Evolutionary conservation across 2,113 vertebrate genomes (phyloP), one percentile per base, ranked within the genome.

Genomic region (Calidris pugnax): DNA sequence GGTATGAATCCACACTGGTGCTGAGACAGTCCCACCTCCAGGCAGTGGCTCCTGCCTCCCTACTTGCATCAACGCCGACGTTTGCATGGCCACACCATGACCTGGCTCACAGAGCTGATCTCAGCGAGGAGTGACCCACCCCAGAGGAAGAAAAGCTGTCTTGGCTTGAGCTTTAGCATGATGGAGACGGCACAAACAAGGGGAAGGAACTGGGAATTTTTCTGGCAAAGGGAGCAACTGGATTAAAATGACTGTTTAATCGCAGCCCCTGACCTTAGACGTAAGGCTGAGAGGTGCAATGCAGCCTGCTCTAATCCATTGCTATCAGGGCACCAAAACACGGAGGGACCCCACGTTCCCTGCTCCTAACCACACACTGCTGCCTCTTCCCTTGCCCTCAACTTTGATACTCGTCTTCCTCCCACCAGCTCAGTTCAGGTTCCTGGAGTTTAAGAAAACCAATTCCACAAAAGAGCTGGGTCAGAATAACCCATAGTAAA

Each of bases 1-100:
- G 26, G 14, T 39, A 56, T 11, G 35, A 83, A 68, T 21, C 43
- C 0, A 0, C 0, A 0, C 19, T 0, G 6, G 12, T n/a, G 30
- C 37, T 55, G 37, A 85, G 47, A 45, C 0, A 0, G 51, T 23
- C 50, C 35, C 24, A 41, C 11, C 39, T 76, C 24, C 62, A 64
- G 66, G 5, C 66, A 55, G 66, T 2, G 15, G 67, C 50, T 83
- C 51, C 53, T 60, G 15, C 22, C 62, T 82, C 6, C 1, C 37
- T 41, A 10, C 51, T 63, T 6, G 51, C 39, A 64, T 59, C 45
- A 80, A 69, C 10, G 53, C 18, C 0, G 0, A 26, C 1, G 3
- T 24, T 55, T 3, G 8, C 32, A 20, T 3, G 57, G 66, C 57
- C 71, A 41, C 71, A 59, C 11, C 60, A 63, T 0, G 1, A 53